Conservation (phyloP, 2,888 invertebrate species). For the Heliconius ethilla region DNA sequence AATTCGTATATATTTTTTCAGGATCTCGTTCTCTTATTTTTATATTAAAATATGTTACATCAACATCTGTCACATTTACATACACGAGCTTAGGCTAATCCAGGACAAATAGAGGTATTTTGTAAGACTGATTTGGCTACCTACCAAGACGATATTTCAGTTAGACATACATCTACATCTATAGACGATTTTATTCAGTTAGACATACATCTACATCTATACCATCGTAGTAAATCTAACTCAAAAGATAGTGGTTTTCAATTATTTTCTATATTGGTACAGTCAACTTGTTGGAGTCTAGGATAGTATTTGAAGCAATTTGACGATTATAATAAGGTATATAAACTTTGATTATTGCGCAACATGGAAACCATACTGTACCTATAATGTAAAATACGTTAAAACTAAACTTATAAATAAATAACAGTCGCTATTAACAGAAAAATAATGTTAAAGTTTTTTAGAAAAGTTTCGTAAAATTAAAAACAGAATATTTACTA, state of each 20-base stretch:
- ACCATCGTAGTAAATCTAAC: background rate
- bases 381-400: background rate
- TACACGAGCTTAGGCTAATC: conserved; percentile 31
- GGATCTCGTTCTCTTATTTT: background rate
- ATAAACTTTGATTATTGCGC: background rate
- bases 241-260: background rate
- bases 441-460: background rate
- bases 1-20: background rate
- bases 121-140: conserved; percentile 20
- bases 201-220: background rate
- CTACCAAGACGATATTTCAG: conserved; percentile 28
- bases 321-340: background rate
- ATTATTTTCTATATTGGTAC: background rate
- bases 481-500: too few species aligned
- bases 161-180: background rate
- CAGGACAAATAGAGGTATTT: conserved; percentile 26
- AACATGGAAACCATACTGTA: background rate
- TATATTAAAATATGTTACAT: background rate
- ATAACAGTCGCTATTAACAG: background rate
- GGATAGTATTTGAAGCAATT: background rate
- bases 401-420: background rate
- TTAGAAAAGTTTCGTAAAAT: too few species aligned
- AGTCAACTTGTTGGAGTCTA: background rate
- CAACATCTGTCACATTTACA: conserved; percentile 10
- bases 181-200: background rate